Percentiles rank a stretch among this genome's conserved stretches.
Evolutionary conservation across 2,113 vertebrate genomes (phyloP).

Genomic region (Tauraco erythrolophus): DNA sequence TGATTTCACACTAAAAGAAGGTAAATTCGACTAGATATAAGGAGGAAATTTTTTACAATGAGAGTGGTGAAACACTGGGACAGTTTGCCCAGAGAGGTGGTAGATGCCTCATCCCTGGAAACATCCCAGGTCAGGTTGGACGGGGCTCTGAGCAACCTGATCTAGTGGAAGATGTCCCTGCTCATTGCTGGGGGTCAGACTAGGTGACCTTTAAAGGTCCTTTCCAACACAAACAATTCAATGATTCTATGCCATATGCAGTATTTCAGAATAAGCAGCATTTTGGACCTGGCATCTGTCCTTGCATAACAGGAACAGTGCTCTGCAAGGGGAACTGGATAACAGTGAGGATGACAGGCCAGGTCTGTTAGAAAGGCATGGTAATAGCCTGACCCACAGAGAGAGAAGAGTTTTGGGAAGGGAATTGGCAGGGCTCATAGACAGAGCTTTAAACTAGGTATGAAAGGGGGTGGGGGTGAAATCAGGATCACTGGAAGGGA

Average conservation of each 20-base stretch:
- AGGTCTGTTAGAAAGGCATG: too few species aligned
- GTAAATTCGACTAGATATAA: not conserved
- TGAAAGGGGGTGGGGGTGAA: too few species aligned
- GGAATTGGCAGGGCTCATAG: too few species aligned
- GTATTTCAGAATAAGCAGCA: not conserved
- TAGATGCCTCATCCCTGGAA: not conserved
- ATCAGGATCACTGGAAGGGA: too few species aligned
- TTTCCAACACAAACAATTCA: not conserved
- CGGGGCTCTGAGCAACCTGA: not conserved
- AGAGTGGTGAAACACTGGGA: not conserved
- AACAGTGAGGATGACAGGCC: too few species aligned
- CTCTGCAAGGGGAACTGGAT: too few species aligned
- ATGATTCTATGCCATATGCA: not conserved
- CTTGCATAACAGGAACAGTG: too few species aligned
- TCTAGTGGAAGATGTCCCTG: not conserved
- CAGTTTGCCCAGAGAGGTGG: not conserved
- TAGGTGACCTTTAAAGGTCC: not conserved
- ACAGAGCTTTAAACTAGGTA: too few species aligned
- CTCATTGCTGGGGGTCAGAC: not conserved
- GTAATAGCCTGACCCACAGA: too few species aligned
- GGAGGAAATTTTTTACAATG: not conserved
- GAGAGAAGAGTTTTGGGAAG: too few species aligned
- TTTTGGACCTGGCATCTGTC: not conserved
- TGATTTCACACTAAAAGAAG: not conserved
- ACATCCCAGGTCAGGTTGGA: not conserved